These are phyloP conservation scores for Elymnias hypermnestra DNA, from an alignment of 1,140 invertebrate genomes.

Conservation along the genomic window DNA sequence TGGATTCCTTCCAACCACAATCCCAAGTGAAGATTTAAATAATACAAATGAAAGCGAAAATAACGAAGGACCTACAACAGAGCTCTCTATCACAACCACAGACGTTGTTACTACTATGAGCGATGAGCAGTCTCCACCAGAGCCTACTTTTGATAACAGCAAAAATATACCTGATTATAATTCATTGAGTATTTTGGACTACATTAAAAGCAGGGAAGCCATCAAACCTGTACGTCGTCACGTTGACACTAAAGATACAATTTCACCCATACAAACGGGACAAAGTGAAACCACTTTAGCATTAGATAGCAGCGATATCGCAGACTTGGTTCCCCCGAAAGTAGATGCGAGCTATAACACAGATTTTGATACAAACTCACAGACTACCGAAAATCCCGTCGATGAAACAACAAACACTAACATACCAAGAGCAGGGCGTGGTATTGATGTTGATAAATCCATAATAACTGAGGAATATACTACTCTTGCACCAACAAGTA, in stretches of 20 bases:
- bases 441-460: neutral
- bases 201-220: conserved; percentile 12
- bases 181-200: conserved; percentile 15
- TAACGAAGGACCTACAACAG: no score
- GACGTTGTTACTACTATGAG: conserved; percentile 4
- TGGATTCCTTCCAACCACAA: neutral
- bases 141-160: conserved; percentile 14
- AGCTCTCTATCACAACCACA: conserved; percentile 7
- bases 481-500: conserved; percentile 1
- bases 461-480: neutral
- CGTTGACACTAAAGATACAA: neutral
- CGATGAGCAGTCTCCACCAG: conserved; percentile 3
- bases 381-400: neutral
- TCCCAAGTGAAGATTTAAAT: conserved; percentile 5
- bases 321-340: conserved; percentile 16
- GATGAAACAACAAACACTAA: neutral
- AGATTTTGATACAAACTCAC: conserved; percentile 4
- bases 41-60: neutral
- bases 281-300: no score
- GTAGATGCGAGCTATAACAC: conserved; percentile 7
- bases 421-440: conserved; percentile 6
- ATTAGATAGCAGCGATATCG: conserved; percentile 5
- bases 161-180: conserved; percentile 19
- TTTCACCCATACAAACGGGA: no score
- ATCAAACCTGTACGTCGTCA: conserved; percentile 8